Conservation (phyloP, 2,113 vertebrate genomes). For the Sapayoa aenigma region DNA sequence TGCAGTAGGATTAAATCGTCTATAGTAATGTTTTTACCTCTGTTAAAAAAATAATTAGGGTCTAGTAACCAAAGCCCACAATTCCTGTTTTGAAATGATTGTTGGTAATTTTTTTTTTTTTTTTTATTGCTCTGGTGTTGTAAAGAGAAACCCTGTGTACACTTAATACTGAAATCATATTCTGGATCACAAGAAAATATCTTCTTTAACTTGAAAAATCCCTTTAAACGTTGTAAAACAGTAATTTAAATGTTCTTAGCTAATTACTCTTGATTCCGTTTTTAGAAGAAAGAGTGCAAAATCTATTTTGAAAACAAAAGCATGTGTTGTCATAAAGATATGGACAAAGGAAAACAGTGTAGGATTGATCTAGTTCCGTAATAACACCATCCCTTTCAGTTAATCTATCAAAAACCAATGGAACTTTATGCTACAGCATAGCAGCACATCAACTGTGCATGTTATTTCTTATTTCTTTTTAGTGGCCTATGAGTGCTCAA, state of each 20-base stretch:
- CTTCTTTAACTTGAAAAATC: not conserved
- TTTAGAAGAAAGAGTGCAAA: not conserved
- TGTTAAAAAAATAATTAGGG: not conserved
- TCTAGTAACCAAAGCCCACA: not conserved
- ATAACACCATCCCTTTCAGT: not conserved
- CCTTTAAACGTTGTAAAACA: not conserved
- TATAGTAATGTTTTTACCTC: not conserved
- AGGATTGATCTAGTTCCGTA: not conserved
- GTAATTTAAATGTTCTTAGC: not conserved
- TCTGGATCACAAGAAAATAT: not conserved
- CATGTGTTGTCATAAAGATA: not conserved
- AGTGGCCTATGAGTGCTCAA: not conserved
- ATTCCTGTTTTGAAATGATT: not conserved
- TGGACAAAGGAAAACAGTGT: not conserved
- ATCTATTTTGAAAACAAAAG: not conserved
- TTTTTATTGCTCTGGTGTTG: not conserved
- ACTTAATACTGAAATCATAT: not conserved
- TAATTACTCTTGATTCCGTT: not conserved
- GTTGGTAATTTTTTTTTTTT: not conserved
- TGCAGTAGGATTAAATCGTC: not conserved
- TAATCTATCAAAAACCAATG: not conserved
- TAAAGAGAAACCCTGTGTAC: not conserved
- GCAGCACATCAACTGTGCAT: not conserved
- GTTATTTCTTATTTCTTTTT: not conserved
- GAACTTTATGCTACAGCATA: not conserved